Conservation (phyloP, 2,888 invertebrate genomes). For the Ischnus inquisitorius region DNA sequence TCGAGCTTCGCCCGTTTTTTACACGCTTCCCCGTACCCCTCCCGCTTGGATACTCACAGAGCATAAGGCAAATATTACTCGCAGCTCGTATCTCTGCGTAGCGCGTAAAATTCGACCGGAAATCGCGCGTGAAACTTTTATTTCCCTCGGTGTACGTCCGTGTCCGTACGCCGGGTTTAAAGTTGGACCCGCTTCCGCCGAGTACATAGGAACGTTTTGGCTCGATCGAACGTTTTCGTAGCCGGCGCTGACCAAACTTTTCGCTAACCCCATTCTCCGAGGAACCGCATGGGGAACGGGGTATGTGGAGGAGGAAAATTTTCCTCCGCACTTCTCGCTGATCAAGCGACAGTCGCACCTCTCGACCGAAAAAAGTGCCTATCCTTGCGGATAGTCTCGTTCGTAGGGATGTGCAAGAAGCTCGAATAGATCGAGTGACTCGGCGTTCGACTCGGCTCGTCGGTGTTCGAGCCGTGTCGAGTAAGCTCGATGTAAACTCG, state of each 20-base stretch:
- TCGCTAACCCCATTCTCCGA: not conserved
- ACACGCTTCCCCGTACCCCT: not conserved
- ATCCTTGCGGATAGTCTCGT: not conserved
- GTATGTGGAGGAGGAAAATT: slow-evolving; percentile 7
- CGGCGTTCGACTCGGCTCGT: no score
- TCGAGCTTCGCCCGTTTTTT: not conserved
- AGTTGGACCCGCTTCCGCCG: slow-evolving; percentile 43
- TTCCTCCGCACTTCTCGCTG: slow-evolving; percentile 13
- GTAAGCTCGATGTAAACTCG: no score
- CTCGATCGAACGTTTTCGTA: slow-evolving; percentile 51
- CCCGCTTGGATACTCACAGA: not conserved
- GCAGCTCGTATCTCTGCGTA: not conserved
- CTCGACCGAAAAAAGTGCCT: not conserved
- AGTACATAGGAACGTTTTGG: slow-evolving; percentile 55
- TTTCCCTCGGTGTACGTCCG: not conserved
- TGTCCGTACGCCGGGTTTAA: slow-evolving; percentile 27
- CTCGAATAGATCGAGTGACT: no score
- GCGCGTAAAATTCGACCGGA: not conserved
- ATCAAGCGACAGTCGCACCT: not conserved
- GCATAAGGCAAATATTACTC: slow-evolving; percentile 3
- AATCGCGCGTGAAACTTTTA: slow-evolving; percentile 22
- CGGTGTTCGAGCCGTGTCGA: no score
- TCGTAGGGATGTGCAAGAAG: no score
- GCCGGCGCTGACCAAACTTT: slow-evolving; percentile 46
- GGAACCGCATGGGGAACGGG: not conserved